A percentile compares a stretch with the other conserved stretches of the same genome.
Conservation (phyloP, 2,888 invertebrate genomes). For the Didymodactylos carnosus region DNA sequence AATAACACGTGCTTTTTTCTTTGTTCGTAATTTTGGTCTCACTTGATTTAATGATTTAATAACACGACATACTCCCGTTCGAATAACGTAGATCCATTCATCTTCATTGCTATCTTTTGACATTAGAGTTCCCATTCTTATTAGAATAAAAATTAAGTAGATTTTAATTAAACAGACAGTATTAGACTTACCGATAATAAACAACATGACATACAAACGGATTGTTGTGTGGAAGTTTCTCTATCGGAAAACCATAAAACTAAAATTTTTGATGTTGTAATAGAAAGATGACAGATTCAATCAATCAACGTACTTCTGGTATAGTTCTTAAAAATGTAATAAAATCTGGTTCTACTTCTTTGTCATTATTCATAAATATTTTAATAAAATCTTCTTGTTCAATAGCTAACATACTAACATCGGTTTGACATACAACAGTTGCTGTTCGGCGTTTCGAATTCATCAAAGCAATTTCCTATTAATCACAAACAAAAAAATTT, state of each 20-base stretch:
- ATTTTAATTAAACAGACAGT: too few species aligned
- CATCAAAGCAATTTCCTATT: constrained; percentile 31
- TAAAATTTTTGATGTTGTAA: constrained; percentile 19
- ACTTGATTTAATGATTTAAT: constrained; percentile 22
- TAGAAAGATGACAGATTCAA: constrained; percentile 27
- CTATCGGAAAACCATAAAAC: constrained; percentile 26
- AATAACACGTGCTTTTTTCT: neutral
- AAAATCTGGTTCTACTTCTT: constrained; percentile 27
- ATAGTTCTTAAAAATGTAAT: constrained; percentile 22
- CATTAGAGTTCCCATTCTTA: constrained; percentile 27
- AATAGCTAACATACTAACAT: constrained; percentile 46
- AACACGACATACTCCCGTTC: constrained; percentile 27
- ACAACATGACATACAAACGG: constrained; percentile 28
- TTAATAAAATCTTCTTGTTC: constrained; percentile 43
- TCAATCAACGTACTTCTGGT: constrained; percentile 20
- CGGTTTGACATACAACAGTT: constrained; percentile 28
- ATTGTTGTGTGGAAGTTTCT: constrained; percentile 25
- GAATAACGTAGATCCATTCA: constrained; percentile 31
- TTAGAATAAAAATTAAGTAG: constrained; percentile 12
- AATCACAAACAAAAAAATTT: neutral
- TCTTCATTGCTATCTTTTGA: constrained; percentile 26
- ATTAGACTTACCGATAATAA: constrained; percentile 27
- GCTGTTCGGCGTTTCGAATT: constrained; percentile 27
- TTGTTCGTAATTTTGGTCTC: neutral
- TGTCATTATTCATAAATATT: constrained; percentile 35